Evolutionary conservation across 2,113 vertebrate species (phyloP).

Genomic region (Grantiella picta): DNA sequence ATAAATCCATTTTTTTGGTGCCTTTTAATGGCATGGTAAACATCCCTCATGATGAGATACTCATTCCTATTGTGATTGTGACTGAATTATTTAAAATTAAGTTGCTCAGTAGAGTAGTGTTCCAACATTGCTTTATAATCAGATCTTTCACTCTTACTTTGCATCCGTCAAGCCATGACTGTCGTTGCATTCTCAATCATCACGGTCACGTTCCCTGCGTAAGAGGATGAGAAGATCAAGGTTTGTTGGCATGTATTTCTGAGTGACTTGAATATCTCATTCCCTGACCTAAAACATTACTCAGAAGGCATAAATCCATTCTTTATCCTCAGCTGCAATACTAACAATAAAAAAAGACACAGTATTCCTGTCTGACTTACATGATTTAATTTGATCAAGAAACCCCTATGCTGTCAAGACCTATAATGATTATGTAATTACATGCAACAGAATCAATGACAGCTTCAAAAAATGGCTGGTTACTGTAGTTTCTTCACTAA

Average conservation of each 20-base stretch:
- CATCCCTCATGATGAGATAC: background rate
- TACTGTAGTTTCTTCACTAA: slow-evolving; percentile 7
- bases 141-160: background rate
- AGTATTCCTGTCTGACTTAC: background rate
- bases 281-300: background rate
- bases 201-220: background rate
- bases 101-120: background rate
- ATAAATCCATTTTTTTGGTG: background rate
- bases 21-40: background rate
- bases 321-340: background rate
- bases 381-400: background rate
- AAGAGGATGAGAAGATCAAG: background rate
- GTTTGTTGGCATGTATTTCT: background rate
- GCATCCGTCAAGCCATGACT: background rate
- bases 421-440: background rate
- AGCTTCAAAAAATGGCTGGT: background rate
- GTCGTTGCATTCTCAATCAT: background rate
- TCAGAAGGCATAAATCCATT: background rate
- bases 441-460: background rate
- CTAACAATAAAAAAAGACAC: background rate
- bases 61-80: background rate
- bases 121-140: background rate
- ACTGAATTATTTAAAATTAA: background rate
- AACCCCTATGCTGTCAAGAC: background rate
- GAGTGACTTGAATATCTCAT: background rate